Percentiles rank a stretch among this genome's conserved stretches.
Conservation (phyloP, 1,140 invertebrate genomes). For the Sipha flava region DNA sequence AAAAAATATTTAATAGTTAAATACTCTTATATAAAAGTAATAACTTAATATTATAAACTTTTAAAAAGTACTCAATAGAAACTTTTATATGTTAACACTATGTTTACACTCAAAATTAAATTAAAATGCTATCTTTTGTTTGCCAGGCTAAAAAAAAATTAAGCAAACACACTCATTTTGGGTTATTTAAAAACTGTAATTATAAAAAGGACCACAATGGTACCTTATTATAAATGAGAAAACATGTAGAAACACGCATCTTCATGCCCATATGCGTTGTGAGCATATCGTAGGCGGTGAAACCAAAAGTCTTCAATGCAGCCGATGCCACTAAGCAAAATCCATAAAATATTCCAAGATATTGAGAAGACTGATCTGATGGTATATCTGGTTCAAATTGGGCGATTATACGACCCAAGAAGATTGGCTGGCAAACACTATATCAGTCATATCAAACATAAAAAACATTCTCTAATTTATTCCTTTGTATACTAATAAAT, state of each 20-base stretch:
- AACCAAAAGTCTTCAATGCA: conserved; percentile 58
- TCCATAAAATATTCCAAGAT: conserved; percentile 60
- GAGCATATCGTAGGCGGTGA: conserved; percentile 71
- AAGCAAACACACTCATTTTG: conserved; percentile 2
- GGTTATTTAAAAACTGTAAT: not conserved
- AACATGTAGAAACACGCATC: conserved; percentile 65
- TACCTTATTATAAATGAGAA: conserved; percentile 76
- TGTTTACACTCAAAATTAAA: not conserved
- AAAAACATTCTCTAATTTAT: conserved; percentile 9
- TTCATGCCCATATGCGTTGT: conserved; percentile 68
- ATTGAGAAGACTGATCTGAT: conserved; percentile 43
- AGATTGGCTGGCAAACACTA: conserved; percentile 39
- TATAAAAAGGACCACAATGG: conserved; percentile 23
- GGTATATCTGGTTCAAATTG: conserved; percentile 39
- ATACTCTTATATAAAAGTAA: no score
- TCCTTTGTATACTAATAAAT: not conserved
- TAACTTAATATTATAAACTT: no score
- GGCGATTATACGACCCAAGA: conserved; percentile 43
- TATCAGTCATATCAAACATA: conserved; percentile 6
- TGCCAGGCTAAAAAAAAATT: not conserved
- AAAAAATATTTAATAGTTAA: no score
- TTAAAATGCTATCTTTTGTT: conserved; percentile 13
- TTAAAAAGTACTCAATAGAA: no score
- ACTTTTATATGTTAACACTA: not conserved
- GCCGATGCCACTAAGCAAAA: conserved; percentile 58